Evolutionary conservation across 2,888 invertebrate species (phyloP).

Genomic region (Dendrolimus pini): DNA sequence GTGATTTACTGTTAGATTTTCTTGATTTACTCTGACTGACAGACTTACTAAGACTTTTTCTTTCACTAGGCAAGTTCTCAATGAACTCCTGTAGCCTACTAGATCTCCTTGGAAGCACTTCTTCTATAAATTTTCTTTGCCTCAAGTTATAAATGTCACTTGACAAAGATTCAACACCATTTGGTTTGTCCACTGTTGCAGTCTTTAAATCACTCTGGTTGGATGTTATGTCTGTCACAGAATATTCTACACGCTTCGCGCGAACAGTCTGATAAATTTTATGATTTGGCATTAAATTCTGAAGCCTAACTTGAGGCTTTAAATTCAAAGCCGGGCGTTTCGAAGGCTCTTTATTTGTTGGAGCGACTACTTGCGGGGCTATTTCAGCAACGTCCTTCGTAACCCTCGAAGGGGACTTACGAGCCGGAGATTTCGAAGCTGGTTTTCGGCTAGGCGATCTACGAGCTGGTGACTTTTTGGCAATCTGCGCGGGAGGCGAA

Average conservation of each 20-base stretch:
- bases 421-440: conserved; percentile 50
- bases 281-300: conserved; percentile 35
- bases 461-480: conserved; percentile 33
- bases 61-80: conserved; percentile 44
- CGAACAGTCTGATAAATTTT: conserved; percentile 42
- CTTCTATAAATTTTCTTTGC: conserved; percentile 45
- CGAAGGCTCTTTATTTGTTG: conserved; percentile 41
- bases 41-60: conserved; percentile 53
- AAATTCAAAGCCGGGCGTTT: conserved; percentile 46
- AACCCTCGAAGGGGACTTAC: conserved; percentile 60
- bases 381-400: conserved; percentile 31
- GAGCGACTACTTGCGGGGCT: conserved; percentile 18
- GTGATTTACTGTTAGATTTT: conserved; percentile 54
- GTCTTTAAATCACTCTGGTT: conserved; percentile 23
- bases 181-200: conserved; percentile 32
- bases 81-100: conserved; percentile 47
- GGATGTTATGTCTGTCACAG: conserved; percentile 43
- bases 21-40: conserved; percentile 45
- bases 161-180: conserved; percentile 35
- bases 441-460: conserved; percentile 71
- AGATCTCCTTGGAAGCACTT: conserved; percentile 45
- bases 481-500: conserved; percentile 41
- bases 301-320: conserved; percentile 35
- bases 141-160: conserved; percentile 42
- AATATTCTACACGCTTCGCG: conserved; percentile 50